Evolutionary conservation across 2,113 vertebrate species (phyloP).

Genomic region (Hippolais icterina): DNA sequence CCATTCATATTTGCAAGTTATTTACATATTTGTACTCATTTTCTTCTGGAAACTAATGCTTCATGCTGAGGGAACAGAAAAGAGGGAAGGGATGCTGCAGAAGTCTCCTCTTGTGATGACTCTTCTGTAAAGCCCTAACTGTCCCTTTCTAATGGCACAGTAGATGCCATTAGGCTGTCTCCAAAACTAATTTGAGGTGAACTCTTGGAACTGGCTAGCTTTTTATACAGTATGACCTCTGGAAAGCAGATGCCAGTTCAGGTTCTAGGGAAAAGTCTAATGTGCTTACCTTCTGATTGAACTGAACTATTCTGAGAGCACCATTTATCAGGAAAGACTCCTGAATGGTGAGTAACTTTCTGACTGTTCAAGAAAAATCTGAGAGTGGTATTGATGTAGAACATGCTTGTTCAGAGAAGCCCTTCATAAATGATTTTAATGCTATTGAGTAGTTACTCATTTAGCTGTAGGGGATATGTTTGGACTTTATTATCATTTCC

Average conservation of each 20-base stretch:
- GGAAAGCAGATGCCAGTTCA: not conserved
- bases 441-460: not conserved
- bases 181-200: not conserved
- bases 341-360: slow-evolving; percentile 71
- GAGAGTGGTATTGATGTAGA: slow-evolving; percentile 38
- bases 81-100: slow-evolving; percentile 31
- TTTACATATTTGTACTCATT: not conserved
- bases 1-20: not conserved
- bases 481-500: slow-evolving; percentile 9
- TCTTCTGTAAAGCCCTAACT: not conserved
- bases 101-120: slow-evolving; percentile 46
- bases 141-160: not conserved
- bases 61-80: slow-evolving; percentile 74
- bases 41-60: not conserved
- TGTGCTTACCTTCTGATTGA: slow-evolving; percentile 58
- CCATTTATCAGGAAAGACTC: slow-evolving; percentile 68
- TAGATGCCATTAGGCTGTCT: slow-evolving; percentile 18
- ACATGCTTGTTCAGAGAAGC: slow-evolving; percentile 49
- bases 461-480: slow-evolving; percentile 33
- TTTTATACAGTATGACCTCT: slow-evolving; percentile 16
- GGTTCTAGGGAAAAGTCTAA: slow-evolving; percentile 54
- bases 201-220: slow-evolving; percentile 41
- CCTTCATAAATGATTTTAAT: slow-evolving; percentile 17
- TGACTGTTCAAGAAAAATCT: slow-evolving; percentile 58
- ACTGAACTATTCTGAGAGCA: slow-evolving; percentile 69